A percentile compares a stretch with the other conserved stretches of the same genome.
Evolutionary conservation across 2,113 vertebrate species (phyloP).

Genomic region (Mastomys natalensis): DNA sequence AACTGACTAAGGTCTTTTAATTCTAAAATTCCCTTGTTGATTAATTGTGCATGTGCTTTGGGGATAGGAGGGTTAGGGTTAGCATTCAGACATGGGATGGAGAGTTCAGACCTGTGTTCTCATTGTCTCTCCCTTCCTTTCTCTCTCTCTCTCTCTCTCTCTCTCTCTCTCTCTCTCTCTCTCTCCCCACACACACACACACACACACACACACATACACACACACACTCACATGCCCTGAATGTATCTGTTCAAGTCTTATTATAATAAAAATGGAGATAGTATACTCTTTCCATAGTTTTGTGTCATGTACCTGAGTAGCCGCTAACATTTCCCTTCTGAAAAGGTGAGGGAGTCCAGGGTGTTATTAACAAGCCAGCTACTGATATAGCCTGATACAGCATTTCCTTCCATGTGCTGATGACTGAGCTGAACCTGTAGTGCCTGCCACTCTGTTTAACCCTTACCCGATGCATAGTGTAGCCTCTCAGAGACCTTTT

Average conservation of each 20-base stretch:
- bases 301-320: not conserved
- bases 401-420: not conserved
- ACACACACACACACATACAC: too few species aligned
- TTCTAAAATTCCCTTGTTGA: not conserved
- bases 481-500: not conserved
- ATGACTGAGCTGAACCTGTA: not conserved
- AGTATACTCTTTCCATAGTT: not conserved
- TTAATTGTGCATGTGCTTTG: not conserved
- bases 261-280: constrained; percentile 15
- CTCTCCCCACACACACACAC: too few species aligned
- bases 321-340: constrained; percentile 6
- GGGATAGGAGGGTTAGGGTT: not conserved
- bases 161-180: too few species aligned
- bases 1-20: constrained; percentile 11
- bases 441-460: not conserved
- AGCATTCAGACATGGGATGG: not conserved
- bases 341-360: not conserved
- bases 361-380: not conserved
- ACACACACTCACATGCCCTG: not conserved
- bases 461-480: not conserved
- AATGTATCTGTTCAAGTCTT: not conserved
- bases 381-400: not conserved
- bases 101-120: not conserved
- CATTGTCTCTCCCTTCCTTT: too few species aligned
- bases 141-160: too few species aligned